Evolutionary conservation across 2,888 invertebrate species (phyloP), one percentile per base, ranked within the genome.

Genomic region (Tenthredo amoena): DNA sequence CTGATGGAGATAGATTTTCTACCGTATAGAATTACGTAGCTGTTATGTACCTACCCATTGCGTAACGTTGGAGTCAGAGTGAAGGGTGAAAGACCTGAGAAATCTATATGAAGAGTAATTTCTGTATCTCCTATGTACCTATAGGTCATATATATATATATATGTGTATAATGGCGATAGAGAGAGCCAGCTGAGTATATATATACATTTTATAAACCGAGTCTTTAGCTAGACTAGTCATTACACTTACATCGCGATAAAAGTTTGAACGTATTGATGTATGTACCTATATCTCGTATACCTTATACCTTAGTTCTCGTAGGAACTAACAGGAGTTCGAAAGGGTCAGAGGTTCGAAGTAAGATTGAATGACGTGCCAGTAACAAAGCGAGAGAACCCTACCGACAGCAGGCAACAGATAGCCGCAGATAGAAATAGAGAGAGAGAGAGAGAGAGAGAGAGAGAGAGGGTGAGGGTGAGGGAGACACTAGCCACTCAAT

Each of bases 401-500:
- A 68, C 34, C 83, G 15, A 68, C 34, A 71, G 86, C 84, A 86
- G 87, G 86, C 88, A 89, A 86, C 86, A 87, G 88, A 87, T 86
- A 86, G 86, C 85, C 62, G 21, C 84, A 86, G 65, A 86, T 86
- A 83, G 85, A 55, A 40, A 26, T 84, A 85, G 50, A 87, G 76
- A 86, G 26, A 37, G 58, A 55, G 58, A 34, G 58, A 74, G 84
- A 74, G 34, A 31, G 12, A 12, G 12, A 50, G 62, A 26, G 9
- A 84, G 86, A 84, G 86, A 76, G 86, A 87, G 77, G 84, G 85
- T 87, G 86, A 47, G 31, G 15, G 50, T 31, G 40, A 31, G 40
- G 40, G 40, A 62, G 40, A 31, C 21, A 40, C 62, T 62, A 81
- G 81, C 81, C 81, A 58, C 81, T 81, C 81, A 81, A 81, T 81